Base-by-base conservation (phyloP, 2,888 invertebrate genomes). In the Falcaria lacertinaria region DNA sequence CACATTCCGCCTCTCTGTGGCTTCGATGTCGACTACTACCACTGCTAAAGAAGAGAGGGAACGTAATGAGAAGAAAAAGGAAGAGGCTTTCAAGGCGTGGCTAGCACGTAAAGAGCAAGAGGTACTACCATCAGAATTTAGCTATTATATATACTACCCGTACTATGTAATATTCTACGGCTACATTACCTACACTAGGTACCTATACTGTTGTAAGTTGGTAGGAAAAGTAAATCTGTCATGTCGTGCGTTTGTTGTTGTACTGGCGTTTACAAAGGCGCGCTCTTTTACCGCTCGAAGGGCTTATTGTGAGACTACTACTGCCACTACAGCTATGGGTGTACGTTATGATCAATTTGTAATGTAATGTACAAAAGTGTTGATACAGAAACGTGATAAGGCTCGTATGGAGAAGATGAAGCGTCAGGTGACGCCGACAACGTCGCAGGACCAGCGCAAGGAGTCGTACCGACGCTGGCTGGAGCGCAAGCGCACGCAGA, bases 391-490 rank as follows among this genome's bases (percentile, higher is more conserved):
- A 70, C 73, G 80, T 3, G 75, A 83, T 15, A 86, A 74, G 46
- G 69, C 71, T 13, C 77, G 78, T 1, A 42, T 60, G 2, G 74
- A 81, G 48, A 83, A 83, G 50, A 33, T 52, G 43, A 84, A 81
- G 49, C 52, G 42, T 1, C 75, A 70, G 39, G 34, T 50, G 0
- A 58, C 46, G 0, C 66, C 74, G 0, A 57, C 73, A 4, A 79
- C 76, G 1, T 73, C 19, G 22, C 15, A 25, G 2, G 82, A 90
- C 57, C 83, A 90, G 52, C 86, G 91, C 1, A 87, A 89, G 40
- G 84, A 84, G 52, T 84, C 86, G 0, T 91, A 78, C 53, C 80
- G 80, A 3, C 81, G 76, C 25, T 92, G 93, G 93, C 57, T 92
- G 40, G 84, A 88, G 43, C 75, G 77, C 8, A 91, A 91, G 55